Evolutionary conservation across 2,888 invertebrate genomes (phyloP).

Genomic region (Aleiodes alternator): DNA sequence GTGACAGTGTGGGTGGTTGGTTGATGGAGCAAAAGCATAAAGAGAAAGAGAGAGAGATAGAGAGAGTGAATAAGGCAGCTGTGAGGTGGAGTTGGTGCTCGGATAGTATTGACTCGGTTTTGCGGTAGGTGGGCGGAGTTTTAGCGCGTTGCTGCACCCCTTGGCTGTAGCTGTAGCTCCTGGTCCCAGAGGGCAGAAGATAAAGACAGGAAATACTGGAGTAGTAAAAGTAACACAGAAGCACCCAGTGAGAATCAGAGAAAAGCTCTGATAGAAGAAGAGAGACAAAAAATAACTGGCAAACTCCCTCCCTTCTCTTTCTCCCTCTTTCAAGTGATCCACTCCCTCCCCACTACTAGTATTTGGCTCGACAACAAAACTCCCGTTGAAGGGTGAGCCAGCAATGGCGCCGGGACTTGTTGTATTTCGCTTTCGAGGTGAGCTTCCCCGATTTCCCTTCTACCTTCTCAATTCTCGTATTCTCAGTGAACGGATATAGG

Average conservation of each 20-base stretch:
- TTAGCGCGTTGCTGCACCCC: constrained; percentile 62
- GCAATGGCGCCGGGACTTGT: constrained; percentile 75
- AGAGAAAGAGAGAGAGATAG: constrained; percentile 40
- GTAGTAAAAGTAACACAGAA: too few species aligned
- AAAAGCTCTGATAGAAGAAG: constrained; percentile 34
- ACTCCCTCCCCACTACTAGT: constrained; percentile 35
- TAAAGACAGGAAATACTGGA: not conserved
- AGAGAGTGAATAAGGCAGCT: constrained; percentile 46
- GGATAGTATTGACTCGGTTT: constrained; percentile 73
- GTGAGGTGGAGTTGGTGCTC: constrained; percentile 51
- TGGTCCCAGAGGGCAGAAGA: not conserved
- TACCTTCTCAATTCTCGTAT: constrained; percentile 49
- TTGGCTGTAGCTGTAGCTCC: constrained; percentile 35
- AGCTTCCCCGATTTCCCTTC: constrained; percentile 56
- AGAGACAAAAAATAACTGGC: constrained; percentile 22
- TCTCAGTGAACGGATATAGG: constrained; percentile 28
- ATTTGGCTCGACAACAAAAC: constrained; percentile 62
- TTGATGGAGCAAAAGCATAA: constrained; percentile 34
- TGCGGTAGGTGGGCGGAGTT: constrained; percentile 73
- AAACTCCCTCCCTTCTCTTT: constrained; percentile 43
- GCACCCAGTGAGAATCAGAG: not conserved
- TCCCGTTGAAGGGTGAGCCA: constrained; percentile 71
- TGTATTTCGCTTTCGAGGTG: constrained; percentile 73
- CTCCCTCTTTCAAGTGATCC: constrained; percentile 31
- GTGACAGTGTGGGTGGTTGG: constrained; percentile 5